phyloP scores from a whole-genome alignment of 2,888 invertebrate species.

The Hypomecis punctinalis region DNA sequence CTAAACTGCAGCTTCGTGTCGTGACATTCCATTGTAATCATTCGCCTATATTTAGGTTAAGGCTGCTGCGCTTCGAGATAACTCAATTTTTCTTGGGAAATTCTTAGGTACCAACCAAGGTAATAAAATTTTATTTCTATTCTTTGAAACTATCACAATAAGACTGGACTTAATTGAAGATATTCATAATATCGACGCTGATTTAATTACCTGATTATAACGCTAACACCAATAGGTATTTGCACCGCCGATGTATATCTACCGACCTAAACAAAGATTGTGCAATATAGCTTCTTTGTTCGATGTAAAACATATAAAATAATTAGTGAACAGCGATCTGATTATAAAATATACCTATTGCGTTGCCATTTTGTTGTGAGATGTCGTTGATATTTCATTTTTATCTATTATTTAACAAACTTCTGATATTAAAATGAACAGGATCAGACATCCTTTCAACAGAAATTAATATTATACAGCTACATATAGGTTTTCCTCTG shows the following conservation, averaged over 20 bases:
- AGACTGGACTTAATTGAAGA: not conserved
- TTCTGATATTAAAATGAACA: too few relatives aligned
- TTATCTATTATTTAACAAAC: too few relatives aligned
- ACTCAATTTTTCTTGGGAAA: slow-evolving; percentile 27
- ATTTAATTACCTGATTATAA: not conserved
- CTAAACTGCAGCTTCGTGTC: slow-evolving; percentile 80
- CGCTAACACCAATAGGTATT: not conserved
- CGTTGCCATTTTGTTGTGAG: too few relatives aligned
- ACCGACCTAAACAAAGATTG: too few relatives aligned
- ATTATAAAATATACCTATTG: too few relatives aligned
- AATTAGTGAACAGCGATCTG: too few relatives aligned
- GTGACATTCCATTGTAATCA: slow-evolving; percentile 82
- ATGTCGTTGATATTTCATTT: too few relatives aligned
- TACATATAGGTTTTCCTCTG: not conserved
- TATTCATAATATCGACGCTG: not conserved
- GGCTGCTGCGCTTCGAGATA: slow-evolving; percentile 66
- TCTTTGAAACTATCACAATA: not conserved
- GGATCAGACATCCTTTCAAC: too few relatives aligned
- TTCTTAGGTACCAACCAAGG: slow-evolving; percentile 46
- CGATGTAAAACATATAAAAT: too few relatives aligned
- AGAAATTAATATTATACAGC: too few relatives aligned
- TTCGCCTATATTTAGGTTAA: slow-evolving; percentile 77
- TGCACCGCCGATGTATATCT: not conserved
- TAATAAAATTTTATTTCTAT: slow-evolving; percentile 22
- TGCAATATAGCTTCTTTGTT: too few relatives aligned